Evolutionary conservation across 2,113 vertebrate species (phyloP), one percentile per base, ranked within the genome.

Genomic region (Notiomystis cincta): DNA sequence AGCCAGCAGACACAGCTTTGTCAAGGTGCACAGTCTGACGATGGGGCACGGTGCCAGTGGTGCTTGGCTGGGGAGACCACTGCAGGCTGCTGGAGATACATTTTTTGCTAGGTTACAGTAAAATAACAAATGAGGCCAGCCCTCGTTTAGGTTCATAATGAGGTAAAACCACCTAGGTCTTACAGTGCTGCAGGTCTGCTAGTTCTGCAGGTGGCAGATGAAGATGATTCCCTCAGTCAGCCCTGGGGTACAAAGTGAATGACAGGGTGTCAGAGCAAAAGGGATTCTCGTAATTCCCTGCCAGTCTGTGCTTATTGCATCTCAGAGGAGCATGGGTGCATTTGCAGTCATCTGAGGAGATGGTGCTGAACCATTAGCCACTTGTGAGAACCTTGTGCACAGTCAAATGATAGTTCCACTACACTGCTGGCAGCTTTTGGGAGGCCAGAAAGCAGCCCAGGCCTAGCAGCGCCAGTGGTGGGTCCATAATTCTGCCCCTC

Each of bases 401-500:
- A 80, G 54, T 40, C 11, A 85, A 15, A 65, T 40, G 64, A 56
- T 4, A 17, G 51, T 0, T 92, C 56, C 31, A 77, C 28, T 45
- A 42, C 71, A 54, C 25, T 47, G 78, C 40, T 89, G 80, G 84
- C 40, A 83, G 58, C 50, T 88, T 94, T 88, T 58, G 35, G 67
- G 51, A 88, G 38, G 82, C 38, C 44, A 90, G 64, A 90, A 85
- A 86, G 44, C 71, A 94, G 20, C 25, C 25, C 37, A 94, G n/a
- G 40, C 76, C 76, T 38, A 11, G 56, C 28, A 88, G 37, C 0
- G 1, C 48, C 69, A 60, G 64, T 83, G 82, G 69, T 83, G 44
- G 64, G 64, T 90, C 79, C 38, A 6, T 51, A 90, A 86, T 84
- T 82, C 67, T 83, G 60, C 64, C 67, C 53, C 76, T 96, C 82